Conservation (phyloP, 2,888 invertebrate species). For the Cheiracanthium punctorium region DNA sequence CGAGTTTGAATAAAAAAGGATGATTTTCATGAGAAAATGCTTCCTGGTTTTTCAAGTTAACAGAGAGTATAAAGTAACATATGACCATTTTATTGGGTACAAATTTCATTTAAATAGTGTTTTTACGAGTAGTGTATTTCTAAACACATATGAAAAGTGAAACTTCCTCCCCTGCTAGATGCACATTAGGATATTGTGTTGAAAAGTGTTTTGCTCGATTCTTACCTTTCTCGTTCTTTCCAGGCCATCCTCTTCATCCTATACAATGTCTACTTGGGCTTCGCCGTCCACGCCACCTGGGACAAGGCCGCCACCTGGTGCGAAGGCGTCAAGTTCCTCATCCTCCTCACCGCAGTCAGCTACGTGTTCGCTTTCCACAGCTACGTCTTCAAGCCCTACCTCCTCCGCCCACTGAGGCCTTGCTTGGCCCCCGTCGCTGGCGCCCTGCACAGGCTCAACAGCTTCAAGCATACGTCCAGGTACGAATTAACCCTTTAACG, state of each 20-base stretch:
- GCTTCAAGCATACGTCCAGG: not conserved
- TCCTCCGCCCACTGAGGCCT: constrained; percentile 10
- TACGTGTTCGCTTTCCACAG: constrained; percentile 75
- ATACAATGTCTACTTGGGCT: constrained; percentile 50
- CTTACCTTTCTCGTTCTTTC: not conserved
- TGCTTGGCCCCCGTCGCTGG: not conserved
- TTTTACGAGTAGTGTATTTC: too few relatives aligned
- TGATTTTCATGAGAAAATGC: too few relatives aligned
- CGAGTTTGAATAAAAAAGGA: too few relatives aligned
- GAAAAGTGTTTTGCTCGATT: too few relatives aligned
- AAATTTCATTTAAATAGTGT: too few relatives aligned
- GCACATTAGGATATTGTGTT: too few relatives aligned
- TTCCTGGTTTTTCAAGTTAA: too few relatives aligned
- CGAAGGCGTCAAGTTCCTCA: constrained; percentile 84
- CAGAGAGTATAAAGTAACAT: too few relatives aligned
- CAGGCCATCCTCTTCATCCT: constrained; percentile 17
- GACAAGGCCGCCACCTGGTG: constrained; percentile 77
- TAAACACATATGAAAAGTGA: too few relatives aligned
- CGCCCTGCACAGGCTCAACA: not conserved
- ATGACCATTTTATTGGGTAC: too few relatives aligned
- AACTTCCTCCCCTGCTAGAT: too few relatives aligned
- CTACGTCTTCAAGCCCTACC: constrained; percentile 27
- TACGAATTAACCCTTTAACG: too few relatives aligned
- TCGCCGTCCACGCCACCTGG: constrained; percentile 48
- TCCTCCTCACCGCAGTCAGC: constrained; percentile 80